A percentile compares a stretch with the other conserved stretches of the same genome.
Conservation (phyloP, 2,797 vertebrate genomes). For the Lagorchestes hirsutus region DNA sequence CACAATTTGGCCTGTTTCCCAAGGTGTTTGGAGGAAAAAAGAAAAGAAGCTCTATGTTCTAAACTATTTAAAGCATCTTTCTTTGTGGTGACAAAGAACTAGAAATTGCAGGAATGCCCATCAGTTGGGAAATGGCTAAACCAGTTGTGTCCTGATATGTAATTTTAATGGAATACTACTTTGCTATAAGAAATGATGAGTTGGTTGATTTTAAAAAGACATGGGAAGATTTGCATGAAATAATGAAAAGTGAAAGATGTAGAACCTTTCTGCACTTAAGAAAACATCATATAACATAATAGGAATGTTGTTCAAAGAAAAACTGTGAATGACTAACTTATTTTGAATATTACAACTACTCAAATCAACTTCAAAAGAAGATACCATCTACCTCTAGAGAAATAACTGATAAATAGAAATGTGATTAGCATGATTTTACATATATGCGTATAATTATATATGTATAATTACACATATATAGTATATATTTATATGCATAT, state of each 20-base stretch:
- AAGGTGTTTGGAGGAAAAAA: too few relatives aligned
- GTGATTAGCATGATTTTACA: too few relatives aligned
- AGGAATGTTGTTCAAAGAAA: background rate
- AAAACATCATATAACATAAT: background rate
- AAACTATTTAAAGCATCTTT: background rate
- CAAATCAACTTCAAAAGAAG: too few relatives aligned
- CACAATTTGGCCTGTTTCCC: background rate
- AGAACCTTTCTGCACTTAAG: background rate
- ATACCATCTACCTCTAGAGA: too few relatives aligned
- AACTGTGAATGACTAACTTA: too few relatives aligned
- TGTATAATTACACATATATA: too few relatives aligned
- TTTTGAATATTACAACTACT: too few relatives aligned
- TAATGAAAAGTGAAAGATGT: background rate
- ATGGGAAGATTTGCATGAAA: background rate
- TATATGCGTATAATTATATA: too few relatives aligned
- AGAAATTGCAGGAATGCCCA: background rate
- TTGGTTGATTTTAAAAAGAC: background rate
- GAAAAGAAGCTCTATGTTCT: background rate
- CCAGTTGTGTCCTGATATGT: background rate
- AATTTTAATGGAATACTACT: background rate
- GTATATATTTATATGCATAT: too few relatives aligned
- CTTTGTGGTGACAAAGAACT: background rate
- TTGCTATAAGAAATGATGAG: background rate
- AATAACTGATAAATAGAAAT: too few relatives aligned
- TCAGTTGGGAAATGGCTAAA: background rate